These are phyloP conservation scores for Drosophila imparisetae DNA, from an alignment of 2,888 invertebrate species.

Conservation along the genomic window DNA sequence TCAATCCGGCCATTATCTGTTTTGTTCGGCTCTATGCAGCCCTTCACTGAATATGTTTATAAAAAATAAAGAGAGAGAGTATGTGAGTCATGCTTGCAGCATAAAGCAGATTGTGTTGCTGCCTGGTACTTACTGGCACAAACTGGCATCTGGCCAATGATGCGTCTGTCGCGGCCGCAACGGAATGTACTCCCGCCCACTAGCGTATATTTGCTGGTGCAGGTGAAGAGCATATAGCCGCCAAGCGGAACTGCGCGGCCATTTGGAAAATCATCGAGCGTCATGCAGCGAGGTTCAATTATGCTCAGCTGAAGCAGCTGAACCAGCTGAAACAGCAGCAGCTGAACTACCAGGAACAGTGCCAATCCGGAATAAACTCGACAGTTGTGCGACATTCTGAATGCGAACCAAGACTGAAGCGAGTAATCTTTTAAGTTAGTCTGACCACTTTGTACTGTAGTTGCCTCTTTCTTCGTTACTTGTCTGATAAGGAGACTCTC, in stretches of 20 bases:
- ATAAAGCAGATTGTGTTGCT: neutral
- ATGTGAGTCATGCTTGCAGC: conserved; percentile 11
- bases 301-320: too few species aligned
- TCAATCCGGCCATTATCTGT: conserved; percentile 86
- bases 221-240: conserved; percentile 30
- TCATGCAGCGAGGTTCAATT: conserved; percentile 35
- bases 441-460: neutral
- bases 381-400: conserved; percentile 36
- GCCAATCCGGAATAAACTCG: neutral
- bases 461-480: neutral
- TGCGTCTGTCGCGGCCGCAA: conserved; percentile 31
- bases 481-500: neutral
- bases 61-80: neutral
- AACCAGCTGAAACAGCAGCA: neutral
- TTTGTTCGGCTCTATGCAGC: conserved; percentile 85
- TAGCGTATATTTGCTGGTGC: conserved; percentile 16
- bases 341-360: neutral
- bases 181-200: conserved; percentile 6
- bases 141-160: conserved; percentile 52
- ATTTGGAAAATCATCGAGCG: conserved; percentile 19
- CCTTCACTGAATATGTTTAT: conserved; percentile 85
- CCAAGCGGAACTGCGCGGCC: neutral
- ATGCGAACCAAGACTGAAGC: conserved; percentile 37
- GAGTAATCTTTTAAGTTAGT: neutral
- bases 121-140: conserved; percentile 63